Evolutionary conservation across 2,113 vertebrate genomes (phyloP).

Genomic region (Emberiza fucata): DNA sequence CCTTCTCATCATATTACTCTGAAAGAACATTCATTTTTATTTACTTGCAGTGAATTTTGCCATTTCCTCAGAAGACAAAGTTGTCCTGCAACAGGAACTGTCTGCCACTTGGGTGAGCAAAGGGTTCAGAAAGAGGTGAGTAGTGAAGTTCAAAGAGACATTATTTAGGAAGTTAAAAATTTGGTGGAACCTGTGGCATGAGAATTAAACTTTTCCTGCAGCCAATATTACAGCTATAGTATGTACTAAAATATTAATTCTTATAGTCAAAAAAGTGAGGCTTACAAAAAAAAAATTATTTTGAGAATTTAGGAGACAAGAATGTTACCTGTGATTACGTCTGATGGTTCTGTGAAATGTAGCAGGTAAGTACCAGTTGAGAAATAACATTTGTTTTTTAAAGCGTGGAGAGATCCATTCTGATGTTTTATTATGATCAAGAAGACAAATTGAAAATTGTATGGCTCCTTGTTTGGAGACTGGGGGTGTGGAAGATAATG

Average conservation of each 20-base stretch:
- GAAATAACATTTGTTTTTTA: neutral
- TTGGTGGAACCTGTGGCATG: neutral
- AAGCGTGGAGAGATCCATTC: neutral
- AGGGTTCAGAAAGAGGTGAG: neutral
- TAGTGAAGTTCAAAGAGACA: neutral
- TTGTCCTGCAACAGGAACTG: neutral
- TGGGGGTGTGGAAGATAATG: neutral
- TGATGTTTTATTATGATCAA: neutral
- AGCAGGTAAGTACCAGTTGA: neutral
- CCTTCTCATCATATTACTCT: neutral
- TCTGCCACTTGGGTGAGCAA: neutral
- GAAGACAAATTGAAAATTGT: neutral
- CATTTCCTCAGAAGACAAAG: neutral
- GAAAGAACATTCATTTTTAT: neutral
- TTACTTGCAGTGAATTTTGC: neutral
- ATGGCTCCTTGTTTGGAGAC: neutral
- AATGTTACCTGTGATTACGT: neutral
- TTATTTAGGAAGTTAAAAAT: neutral
- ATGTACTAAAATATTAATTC: neutral
- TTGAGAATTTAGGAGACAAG: neutral
- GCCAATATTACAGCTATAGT: neutral
- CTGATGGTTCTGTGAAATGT: neutral
- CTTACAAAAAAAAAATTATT: neutral
- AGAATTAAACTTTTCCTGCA: neutral
- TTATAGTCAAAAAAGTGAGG: neutral